Evolutionary conservation across 2,888 invertebrate genomes (phyloP).

Genomic region (Luperina nickerlii): DNA sequence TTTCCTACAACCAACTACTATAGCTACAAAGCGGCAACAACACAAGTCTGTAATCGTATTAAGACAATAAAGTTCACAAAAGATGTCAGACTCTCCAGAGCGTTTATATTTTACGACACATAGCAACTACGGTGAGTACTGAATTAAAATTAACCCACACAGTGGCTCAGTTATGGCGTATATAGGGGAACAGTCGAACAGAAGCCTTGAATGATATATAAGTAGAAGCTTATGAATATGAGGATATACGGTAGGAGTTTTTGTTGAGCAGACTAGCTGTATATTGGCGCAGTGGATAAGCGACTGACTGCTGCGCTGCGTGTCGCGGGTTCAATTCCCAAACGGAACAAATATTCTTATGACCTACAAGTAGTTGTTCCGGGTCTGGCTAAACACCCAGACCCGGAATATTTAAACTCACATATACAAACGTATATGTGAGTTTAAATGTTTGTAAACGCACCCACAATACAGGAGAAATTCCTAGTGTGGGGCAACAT

Average conservation of each 20-base stretch:
- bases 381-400: too few species aligned
- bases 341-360: too few species aligned
- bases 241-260: slow-evolving; percentile 12
- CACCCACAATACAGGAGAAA: too few species aligned
- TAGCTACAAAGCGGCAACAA: slow-evolving; percentile 4
- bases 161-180: slow-evolving; percentile 75
- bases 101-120: slow-evolving; percentile 35
- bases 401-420: too few species aligned
- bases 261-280: slow-evolving; percentile 2
- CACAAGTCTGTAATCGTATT: slow-evolving; percentile 22
- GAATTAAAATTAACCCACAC: slow-evolving; percentile 79
- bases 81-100: slow-evolving; percentile 13
- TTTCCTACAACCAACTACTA: neutral
- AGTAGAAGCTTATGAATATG: slow-evolving; percentile 72
- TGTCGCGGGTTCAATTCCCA: too few species aligned
- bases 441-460: too few species aligned
- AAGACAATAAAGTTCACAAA: slow-evolving; percentile 51
- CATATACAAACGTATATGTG: too few species aligned
- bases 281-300: too few species aligned
- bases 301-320: too few species aligned
- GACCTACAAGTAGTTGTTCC: too few species aligned
- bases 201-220: slow-evolving; percentile 76
- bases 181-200: slow-evolving; percentile 73
- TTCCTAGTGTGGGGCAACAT: too few species aligned
- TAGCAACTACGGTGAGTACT: slow-evolving; percentile 70